Evolutionary conservation across 2,113 vertebrate species (phyloP).

Genomic region (Origma solitaria): DNA sequence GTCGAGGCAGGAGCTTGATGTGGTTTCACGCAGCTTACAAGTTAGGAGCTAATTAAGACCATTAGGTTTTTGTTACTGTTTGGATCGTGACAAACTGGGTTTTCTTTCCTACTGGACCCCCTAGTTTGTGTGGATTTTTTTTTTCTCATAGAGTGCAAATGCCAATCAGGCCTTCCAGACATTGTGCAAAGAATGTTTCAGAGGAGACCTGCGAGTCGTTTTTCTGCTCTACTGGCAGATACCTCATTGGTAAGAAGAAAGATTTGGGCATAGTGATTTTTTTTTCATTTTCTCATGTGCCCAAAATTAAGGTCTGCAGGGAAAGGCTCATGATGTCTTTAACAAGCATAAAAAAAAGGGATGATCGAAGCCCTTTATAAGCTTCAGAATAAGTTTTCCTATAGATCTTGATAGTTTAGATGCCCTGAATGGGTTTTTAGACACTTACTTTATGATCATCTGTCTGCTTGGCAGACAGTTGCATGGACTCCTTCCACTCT

Average conservation of each 20-base stretch:
- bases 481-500: background rate
- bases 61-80: background rate
- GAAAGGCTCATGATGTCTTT: background rate
- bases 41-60: background rate
- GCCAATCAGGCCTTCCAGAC: background rate
- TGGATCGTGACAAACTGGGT: rapidly evolving
- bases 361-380: background rate
- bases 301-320: background rate
- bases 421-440: background rate
- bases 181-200: background rate
- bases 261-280: background rate
- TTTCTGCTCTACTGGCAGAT: background rate
- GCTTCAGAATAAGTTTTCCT: background rate
- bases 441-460: background rate
- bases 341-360: background rate
- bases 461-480: background rate
- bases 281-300: background rate
- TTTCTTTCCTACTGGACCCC: background rate
- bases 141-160: background rate
- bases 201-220: background rate
- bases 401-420: background rate
- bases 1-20: background rate
- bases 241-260: background rate
- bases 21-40: background rate
- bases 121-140: background rate